Evolutionary conservation across 1,140 invertebrate species (phyloP).

Genomic region (Lordiphosa mommai): DNA sequence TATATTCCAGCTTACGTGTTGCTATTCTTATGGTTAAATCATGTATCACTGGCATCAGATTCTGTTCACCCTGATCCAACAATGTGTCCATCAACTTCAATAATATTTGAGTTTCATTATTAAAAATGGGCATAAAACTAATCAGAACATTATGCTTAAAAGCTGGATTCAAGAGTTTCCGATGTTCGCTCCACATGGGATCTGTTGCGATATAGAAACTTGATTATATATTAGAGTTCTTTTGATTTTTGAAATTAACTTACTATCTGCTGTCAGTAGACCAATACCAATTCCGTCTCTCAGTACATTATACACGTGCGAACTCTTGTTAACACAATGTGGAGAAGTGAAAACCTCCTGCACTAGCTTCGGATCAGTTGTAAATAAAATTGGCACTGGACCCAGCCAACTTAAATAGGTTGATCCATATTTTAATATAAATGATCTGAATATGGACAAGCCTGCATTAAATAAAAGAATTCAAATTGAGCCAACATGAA

Average conservation of each 20-base stretch:
- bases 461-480: not conserved
- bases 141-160: slow-evolving; percentile 47
- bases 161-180: slow-evolving; percentile 45
- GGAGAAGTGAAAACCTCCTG: slow-evolving; percentile 42
- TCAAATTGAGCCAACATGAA: not conserved
- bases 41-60: slow-evolving; percentile 21
- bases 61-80: slow-evolving; percentile 7
- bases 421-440: slow-evolving; percentile 28
- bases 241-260: no score
- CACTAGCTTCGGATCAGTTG: slow-evolving; percentile 37
- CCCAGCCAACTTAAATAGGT: slow-evolving; percentile 43
- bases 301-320: slow-evolving; percentile 7
- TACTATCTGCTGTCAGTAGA: slow-evolving; percentile 38
- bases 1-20: slow-evolving; percentile 22
- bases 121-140: slow-evolving; percentile 57
- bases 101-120: slow-evolving; percentile 27
- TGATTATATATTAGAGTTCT: not conserved
- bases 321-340: slow-evolving; percentile 29
- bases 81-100: slow-evolving; percentile 23
- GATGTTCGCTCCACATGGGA: slow-evolving; percentile 37
- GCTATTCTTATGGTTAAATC: slow-evolving; percentile 40
- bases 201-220: slow-evolving; percentile 3
- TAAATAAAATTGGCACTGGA: slow-evolving; percentile 25
- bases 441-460: not conserved
- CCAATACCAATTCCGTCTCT: slow-evolving; percentile 30